Base-by-base conservation (phyloP, 2,888 invertebrate genomes). In the Platerodrilus igneus region DNA sequence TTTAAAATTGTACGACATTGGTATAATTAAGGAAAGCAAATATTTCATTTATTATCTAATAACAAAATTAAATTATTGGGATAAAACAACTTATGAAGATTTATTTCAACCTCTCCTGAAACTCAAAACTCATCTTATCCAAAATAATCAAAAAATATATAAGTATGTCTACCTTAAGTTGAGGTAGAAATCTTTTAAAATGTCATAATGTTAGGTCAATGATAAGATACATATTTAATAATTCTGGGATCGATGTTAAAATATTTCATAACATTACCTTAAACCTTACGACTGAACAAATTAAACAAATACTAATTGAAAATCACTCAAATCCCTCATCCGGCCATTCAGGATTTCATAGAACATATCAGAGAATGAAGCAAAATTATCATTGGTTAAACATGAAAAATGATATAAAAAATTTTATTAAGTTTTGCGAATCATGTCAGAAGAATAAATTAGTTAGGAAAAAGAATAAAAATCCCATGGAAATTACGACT, bases 401-500 rank as follows among this genome's bases (percentile, higher is more conserved):
- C 3, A 60, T 64, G 58, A 59, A 55, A 41, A 41, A 44, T 3
- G 57, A 62, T 32, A 59, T 64, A 4, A 52, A 55, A 47, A 34
- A 46, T 32, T 59, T 51, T 41, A 52, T 63, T 19, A 54, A 56
- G 45, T 40, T 18, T 8, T 64, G 60, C 29, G 48, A 53, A 36
- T 47, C 45, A 3, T 64, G 64, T 39, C 61, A 63, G 51, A 47
- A 39, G 28, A 58, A 58, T 31, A 63, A 61, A 47, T 28, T 45
- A 19, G 36, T 39, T 9, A 34, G 47, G 7, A 46, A 51, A 31
- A 47, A 40, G n/a, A 48, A 34, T 15, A 46, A 45, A 29, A 33
- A 41, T 31, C 60, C 62, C 3, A 52, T 64, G 57, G 52, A 56
- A 46, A 55, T 58, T 8, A 61, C 59, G 1, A 51, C 51, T 0